Percentiles rank a stretch among this genome's conserved stretches.
phyloP scores from a whole-genome alignment of 1,140 invertebrate species.

The Bombyx mandarina region DNA sequence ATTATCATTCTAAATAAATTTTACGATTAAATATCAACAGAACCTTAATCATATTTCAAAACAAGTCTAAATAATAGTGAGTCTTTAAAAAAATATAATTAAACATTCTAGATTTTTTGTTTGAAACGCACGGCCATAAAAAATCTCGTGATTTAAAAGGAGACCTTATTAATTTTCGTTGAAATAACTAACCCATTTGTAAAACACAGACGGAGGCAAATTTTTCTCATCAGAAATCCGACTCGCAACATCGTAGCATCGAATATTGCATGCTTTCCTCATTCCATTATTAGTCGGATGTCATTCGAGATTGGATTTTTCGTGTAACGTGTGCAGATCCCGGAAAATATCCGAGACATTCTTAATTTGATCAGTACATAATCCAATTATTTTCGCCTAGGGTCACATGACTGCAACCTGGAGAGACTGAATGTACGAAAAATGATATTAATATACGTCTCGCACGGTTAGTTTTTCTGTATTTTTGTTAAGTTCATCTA shows the following conservation, averaged over 20 bases:
- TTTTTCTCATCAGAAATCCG: background rate
- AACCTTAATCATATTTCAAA: too few relatives aligned
- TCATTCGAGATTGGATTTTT: conserved; percentile 30
- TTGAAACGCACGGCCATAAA: too few relatives aligned
- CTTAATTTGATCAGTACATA: conserved; percentile 51
- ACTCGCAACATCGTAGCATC: conserved; percentile 1
- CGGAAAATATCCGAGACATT: conserved; percentile 44
- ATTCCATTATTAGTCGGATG: conserved; percentile 22
- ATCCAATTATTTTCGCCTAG: conserved; percentile 45
- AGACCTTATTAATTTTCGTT: too few relatives aligned
- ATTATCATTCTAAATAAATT: too few relatives aligned
- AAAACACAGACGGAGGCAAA: too few relatives aligned
- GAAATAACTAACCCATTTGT: too few relatives aligned
- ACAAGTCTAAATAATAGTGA: too few relatives aligned
- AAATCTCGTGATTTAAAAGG: too few relatives aligned
- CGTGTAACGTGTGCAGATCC: conserved; percentile 22
- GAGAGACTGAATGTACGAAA: background rate
- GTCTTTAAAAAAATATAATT: too few relatives aligned
- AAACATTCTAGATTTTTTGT: too few relatives aligned
- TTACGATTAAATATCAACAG: too few relatives aligned
- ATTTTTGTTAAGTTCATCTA: too few relatives aligned
- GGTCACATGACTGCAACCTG: conserved; percentile 14
- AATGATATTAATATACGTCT: background rate
- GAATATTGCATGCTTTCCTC: conserved; percentile 8
- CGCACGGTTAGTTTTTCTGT: background rate